Percentiles rank a stretch among this genome's conserved stretches.
Conservation (phyloP, 1,140 invertebrate species). For the Lordiphosa clarofinis region DNA sequence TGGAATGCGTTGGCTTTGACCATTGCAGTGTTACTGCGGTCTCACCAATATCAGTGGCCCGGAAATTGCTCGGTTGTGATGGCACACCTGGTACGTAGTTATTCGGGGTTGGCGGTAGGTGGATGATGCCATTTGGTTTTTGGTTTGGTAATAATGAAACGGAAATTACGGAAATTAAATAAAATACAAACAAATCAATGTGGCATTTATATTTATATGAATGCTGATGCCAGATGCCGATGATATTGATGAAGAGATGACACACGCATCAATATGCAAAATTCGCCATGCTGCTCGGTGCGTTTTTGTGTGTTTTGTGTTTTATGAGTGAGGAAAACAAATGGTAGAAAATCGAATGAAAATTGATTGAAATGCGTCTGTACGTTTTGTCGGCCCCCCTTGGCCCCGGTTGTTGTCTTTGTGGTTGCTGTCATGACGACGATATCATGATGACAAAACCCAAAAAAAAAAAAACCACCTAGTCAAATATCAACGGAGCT, state of each 20-base stretch:
- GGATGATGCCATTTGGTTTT: slow-evolving; percentile 54
- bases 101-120: slow-evolving; percentile 15
- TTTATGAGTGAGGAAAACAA: slow-evolving; percentile 11
- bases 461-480: slow-evolving; percentile 6
- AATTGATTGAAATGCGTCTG: slow-evolving; percentile 11
- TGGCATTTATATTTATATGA: slow-evolving; percentile 67
- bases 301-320: slow-evolving; percentile 33
- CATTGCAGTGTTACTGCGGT: slow-evolving; percentile 92
- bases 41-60: slow-evolving; percentile 89
- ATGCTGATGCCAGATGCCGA: slow-evolving; percentile 29
- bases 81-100: slow-evolving; percentile 86
- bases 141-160: slow-evolving; percentile 66
- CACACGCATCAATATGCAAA: slow-evolving; percentile 22
- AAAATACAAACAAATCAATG: slow-evolving; percentile 76
- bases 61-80: slow-evolving; percentile 94
- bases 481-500: slow-evolving; percentile 1
- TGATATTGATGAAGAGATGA: slow-evolving; percentile 36
- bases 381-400: too few species aligned
- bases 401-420: neutral
- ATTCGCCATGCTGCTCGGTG: slow-evolving; percentile 13
- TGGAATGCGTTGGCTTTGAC: slow-evolving; percentile 92
- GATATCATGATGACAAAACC: neutral
- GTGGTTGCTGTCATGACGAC: neutral
- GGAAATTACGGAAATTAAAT: slow-evolving; percentile 77
- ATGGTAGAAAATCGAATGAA: slow-evolving; percentile 38